Evolutionary conservation across 2,797 vertebrate genomes (phyloP).

Genomic region (Gymnoscopelus microlampas): DNA sequence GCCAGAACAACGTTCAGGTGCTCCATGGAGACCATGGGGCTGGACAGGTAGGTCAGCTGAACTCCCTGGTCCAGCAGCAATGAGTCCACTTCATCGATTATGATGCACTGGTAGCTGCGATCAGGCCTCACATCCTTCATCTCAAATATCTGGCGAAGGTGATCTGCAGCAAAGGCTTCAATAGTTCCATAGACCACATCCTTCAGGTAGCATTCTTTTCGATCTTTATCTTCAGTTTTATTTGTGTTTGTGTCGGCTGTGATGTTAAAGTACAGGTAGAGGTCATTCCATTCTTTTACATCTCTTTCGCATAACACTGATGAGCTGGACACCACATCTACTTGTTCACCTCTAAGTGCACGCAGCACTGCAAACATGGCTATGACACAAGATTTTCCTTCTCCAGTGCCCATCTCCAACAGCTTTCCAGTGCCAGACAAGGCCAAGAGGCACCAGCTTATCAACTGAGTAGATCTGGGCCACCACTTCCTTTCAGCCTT

Average conservation of each 20-base stretch:
- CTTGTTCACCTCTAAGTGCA: slow-evolving; percentile 13
- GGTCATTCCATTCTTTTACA: too few relatives aligned
- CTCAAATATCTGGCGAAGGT: slow-evolving; percentile 61
- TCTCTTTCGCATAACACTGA: too few relatives aligned
- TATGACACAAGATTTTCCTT: slow-evolving; percentile 65
- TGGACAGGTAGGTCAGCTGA: slow-evolving; percentile 65
- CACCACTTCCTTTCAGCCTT: slow-evolving; percentile 19
- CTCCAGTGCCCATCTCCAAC: slow-evolving; percentile 62
- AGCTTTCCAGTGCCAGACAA: slow-evolving; percentile 49
- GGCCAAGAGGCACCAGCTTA: slow-evolving; percentile 61
- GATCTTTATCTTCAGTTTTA: too few relatives aligned
- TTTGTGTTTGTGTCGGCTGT: too few relatives aligned
- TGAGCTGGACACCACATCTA: too few relatives aligned
- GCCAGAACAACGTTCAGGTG: slow-evolving; percentile 59
- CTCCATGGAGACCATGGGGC: slow-evolving; percentile 56
- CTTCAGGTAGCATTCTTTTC: slow-evolving; percentile 2
- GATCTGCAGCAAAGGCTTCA: slow-evolving; percentile 58
- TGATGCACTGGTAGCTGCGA: slow-evolving; percentile 56
- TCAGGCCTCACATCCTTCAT: slow-evolving; percentile 57
- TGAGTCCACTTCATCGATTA: slow-evolving; percentile 65
- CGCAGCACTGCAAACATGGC: slow-evolving; percentile 60
- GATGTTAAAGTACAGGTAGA: too few relatives aligned
- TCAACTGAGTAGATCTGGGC: slow-evolving; percentile 59
- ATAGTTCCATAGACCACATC: slow-evolving; percentile 56
- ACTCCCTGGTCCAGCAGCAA: slow-evolving; percentile 63